Evolutionary conservation across 2,888 invertebrate genomes (phyloP).

Genomic region (Lasioglossum morio): DNA sequence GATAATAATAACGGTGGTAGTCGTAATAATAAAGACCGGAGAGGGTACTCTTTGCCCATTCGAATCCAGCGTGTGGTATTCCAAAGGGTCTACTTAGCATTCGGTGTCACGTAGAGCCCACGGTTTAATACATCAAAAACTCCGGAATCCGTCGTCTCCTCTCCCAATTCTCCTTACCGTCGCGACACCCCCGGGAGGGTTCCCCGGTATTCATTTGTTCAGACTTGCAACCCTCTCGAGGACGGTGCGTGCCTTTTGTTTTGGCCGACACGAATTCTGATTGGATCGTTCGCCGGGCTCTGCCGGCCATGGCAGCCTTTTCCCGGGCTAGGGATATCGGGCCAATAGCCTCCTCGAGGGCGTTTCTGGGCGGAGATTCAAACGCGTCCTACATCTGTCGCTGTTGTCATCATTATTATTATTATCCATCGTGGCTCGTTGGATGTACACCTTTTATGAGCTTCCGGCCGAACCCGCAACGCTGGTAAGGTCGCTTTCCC

Average conservation of each 20-base stretch:
- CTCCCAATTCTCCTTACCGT: slow-evolving; percentile 62
- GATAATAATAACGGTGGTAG: slow-evolving; percentile 56
- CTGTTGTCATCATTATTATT: slow-evolving; percentile 74
- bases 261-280: slow-evolving; percentile 77
- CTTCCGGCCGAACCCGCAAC: slow-evolving; percentile 67
- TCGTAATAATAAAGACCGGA: slow-evolving; percentile 48
- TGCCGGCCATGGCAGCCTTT: slow-evolving; percentile 83
- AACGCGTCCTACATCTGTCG: slow-evolving; percentile 72
- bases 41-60: slow-evolving; percentile 60
- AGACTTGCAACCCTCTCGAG: slow-evolving; percentile 75
- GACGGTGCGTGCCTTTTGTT: slow-evolving; percentile 77
- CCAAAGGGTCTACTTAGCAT: slow-evolving; percentile 83
- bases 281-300: slow-evolving; percentile 81
- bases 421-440: slow-evolving; percentile 65
- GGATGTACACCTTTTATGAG: slow-evolving; percentile 67
- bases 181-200: slow-evolving; percentile 60
- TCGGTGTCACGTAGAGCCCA: slow-evolving; percentile 84
- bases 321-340: slow-evolving; percentile 80
- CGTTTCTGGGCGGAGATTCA: slow-evolving; percentile 82
- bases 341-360: slow-evolving; percentile 84
- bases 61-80: slow-evolving; percentile 77
- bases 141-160: slow-evolving; percentile 69
- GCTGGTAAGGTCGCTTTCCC: slow-evolving; percentile 54
- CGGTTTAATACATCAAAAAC: slow-evolving; percentile 84
- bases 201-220: slow-evolving; percentile 79